Evolutionary conservation across 2,113 vertebrate genomes (phyloP).

Genomic region (Datnioides undecimradiatus): DNA sequence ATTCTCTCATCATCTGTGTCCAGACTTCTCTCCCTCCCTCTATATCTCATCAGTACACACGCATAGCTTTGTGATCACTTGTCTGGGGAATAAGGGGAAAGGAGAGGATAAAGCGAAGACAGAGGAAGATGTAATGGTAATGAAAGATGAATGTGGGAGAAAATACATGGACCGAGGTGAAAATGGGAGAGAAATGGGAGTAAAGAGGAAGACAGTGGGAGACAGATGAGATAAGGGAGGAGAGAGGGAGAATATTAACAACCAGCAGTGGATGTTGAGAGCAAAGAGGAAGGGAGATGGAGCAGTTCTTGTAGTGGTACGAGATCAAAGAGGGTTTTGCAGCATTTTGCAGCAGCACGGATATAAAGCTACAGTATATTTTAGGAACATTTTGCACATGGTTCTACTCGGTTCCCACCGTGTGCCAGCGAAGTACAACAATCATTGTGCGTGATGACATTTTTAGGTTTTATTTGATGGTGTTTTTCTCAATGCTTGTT

Average conservation of each 20-base stretch:
- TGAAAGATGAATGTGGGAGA: slow-evolving; percentile 21
- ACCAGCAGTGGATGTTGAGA: slow-evolving; percentile 10
- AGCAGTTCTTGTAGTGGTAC: slow-evolving; percentile 3
- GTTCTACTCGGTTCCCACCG: background rate
- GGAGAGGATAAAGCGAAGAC: slow-evolving; percentile 1
- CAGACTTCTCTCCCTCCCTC: slow-evolving; percentile 41
- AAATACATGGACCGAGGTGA: slow-evolving; percentile 16
- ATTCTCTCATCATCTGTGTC: slow-evolving; percentile 81
- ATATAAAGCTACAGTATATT: slow-evolving; percentile 19
- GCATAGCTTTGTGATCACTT: slow-evolving; percentile 61
- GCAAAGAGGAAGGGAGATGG: slow-evolving; percentile 1
- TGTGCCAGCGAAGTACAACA: background rate
- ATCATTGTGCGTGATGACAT: background rate
- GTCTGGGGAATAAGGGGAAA: slow-evolving; percentile 31
- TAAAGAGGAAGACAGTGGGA: slow-evolving; percentile 16
- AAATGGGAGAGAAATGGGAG: slow-evolving; percentile 7
- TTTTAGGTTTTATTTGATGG: background rate
- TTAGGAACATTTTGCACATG: background rate
- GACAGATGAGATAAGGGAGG: slow-evolving; percentile 31
- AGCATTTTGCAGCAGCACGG: slow-evolving; percentile 23
- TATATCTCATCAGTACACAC: slow-evolving; percentile 11
- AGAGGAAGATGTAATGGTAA: slow-evolving; percentile 17
- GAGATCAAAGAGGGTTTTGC: slow-evolving; percentile 41
- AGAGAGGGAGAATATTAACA: slow-evolving; percentile 13
- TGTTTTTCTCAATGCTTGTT: background rate